phyloP scores from a whole-genome alignment of 2,113 vertebrate species.

The Leucoraja erinaceus region DNA sequence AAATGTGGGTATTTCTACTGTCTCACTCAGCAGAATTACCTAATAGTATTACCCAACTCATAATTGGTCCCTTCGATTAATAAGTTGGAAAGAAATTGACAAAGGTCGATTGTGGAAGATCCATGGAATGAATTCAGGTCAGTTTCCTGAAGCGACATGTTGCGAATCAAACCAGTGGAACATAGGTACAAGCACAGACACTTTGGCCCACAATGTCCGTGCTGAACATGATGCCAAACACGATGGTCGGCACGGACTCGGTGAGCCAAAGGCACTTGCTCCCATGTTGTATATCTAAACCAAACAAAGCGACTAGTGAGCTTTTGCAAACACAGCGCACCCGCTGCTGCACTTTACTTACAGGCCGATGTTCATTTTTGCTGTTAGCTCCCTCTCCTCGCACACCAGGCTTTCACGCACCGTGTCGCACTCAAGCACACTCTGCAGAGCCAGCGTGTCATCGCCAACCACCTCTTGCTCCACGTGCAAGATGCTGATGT shows the following conservation, averaged over 20 bases:
- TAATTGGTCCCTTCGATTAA: neutral
- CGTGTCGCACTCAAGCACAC: constrained; percentile 84
- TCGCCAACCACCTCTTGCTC: constrained; percentile 95
- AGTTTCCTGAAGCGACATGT: no score
- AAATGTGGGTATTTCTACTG: neutral
- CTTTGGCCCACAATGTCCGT: no score
- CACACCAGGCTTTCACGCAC: constrained; percentile 70
- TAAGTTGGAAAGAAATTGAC: neutral
- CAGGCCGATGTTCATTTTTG: constrained; percentile 73
- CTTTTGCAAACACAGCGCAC: no score
- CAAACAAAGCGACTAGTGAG: no score
- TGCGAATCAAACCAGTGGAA: no score
- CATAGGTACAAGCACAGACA: no score
- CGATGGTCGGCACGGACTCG: no score
- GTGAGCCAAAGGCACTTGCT: no score
- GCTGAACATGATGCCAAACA: no score
- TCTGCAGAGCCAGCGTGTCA: constrained; percentile 78
- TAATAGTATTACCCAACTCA: neutral
- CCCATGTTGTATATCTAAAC: no score
- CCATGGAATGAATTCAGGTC: no score
- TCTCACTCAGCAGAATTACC: no score
- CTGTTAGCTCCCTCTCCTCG: constrained; percentile 69
- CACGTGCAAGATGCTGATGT: constrained; percentile 92
- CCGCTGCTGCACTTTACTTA: constrained; percentile 49
- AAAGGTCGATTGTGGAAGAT: neutral